Base-by-base conservation (phyloP, 2,113 vertebrate genomes). In the Tapirus terrestris region DNA sequence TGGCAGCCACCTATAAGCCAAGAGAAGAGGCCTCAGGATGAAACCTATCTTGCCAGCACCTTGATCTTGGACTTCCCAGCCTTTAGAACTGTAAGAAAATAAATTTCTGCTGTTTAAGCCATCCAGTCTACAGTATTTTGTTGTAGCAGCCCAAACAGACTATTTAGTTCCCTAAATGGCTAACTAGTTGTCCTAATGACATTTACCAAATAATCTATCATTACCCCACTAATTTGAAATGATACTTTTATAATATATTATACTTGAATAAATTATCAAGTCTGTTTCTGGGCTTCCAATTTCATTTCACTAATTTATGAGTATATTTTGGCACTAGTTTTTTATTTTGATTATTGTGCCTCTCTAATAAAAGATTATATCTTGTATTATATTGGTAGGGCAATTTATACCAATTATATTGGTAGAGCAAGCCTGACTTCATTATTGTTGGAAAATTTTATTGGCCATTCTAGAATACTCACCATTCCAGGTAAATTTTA, bases 341-440 rank as follows among this genome's bases (percentile, higher is more conserved):
- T 76, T 76, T 88, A 91, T 53, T 72, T 87, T 84, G 14, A 93
- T 93, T 84, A 56, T 87, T 51, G 23, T 51, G 21, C 70, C n/a
- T 91, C 20, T 68, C 36, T 67, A 68, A 68, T 31, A 60, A n/a
- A 77, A 77, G 77, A 45, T 75, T 27, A 8, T 75, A 75, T 81
- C 45, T 84, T 65, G 33, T 53, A 79, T 67, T 51, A 67, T 39
- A 67, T 56, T 67, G 25, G 48, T 25, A 67, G 45, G 63, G 33
- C 31, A 85, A 27, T 58, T 60, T 43, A 23, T 58, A 73, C 18
- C 27, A 58, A 33, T 85, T 85, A 85, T 2, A 63, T 77, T 72
- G 72, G 39, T 86, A 80, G 65, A 56, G 48, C 43, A 90, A 85
- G 31, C 85, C 13, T 90, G 45, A 45, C 33, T 85, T 80, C 39